Conservation (phyloP, 1,140 invertebrate species). For the Drosophila tsacasi region DNA sequence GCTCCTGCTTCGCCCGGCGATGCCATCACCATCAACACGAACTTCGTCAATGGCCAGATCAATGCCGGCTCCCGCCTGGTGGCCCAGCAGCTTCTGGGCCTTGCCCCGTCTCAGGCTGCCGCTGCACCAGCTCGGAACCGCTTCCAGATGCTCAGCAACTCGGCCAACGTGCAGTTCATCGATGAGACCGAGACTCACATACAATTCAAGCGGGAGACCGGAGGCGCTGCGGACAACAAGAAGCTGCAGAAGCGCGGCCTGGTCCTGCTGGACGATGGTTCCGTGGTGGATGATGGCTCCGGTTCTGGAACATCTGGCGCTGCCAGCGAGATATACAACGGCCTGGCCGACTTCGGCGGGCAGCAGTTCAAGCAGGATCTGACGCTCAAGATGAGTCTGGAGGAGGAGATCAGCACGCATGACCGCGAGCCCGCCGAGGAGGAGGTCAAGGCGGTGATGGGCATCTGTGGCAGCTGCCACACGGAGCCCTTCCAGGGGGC, state of each 20-base stretch:
- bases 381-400: conserved; percentile 62
- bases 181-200: conserved; percentile 86
- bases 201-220: conserved; percentile 86
- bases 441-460: conserved; percentile 92
- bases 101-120: conserved; percentile 12
- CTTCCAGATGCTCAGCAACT: conserved; percentile 86
- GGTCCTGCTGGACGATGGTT: conserved; percentile 88
- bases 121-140: background rate
- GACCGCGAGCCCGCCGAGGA: conserved; percentile 93
- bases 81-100: conserved; percentile 86
- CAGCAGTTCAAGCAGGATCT: conserved; percentile 85
- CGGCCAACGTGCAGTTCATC: conserved; percentile 86
- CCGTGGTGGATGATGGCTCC: conserved; percentile 88
- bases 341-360: conserved; percentile 89
- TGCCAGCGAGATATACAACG: conserved; percentile 81
- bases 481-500: conserved; percentile 92
- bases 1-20: background rate
- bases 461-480: conserved; percentile 90
- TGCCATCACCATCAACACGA: conserved; percentile 85
- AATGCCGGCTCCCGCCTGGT: conserved; percentile 86
- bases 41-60: conserved; percentile 88
- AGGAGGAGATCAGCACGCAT: conserved; percentile 86
- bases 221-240: conserved; percentile 11
- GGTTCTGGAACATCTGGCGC: background rate
- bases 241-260: conserved; percentile 87